Conservation (phyloP, 2,113 vertebrate genomes). For the Oenanthe oenanthe region DNA sequence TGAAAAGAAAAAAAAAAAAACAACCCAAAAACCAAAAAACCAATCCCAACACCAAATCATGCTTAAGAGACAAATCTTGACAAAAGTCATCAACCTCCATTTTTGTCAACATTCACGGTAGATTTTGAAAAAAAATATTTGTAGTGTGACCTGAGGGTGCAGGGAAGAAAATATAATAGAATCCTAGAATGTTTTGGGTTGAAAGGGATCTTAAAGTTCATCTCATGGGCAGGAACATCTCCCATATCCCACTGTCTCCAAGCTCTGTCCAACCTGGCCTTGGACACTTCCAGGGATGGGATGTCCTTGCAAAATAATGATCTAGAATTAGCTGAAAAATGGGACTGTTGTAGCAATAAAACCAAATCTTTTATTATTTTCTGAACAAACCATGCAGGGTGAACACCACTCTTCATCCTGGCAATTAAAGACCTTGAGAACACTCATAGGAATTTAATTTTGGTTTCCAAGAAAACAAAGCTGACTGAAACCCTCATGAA, state of each 20-base stretch:
- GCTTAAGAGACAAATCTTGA: neutral
- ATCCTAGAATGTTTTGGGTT: neutral
- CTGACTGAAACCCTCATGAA: neutral
- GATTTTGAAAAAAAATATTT: neutral
- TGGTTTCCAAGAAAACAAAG: neutral
- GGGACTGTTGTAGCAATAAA: neutral
- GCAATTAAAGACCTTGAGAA: neutral
- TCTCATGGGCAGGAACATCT: too few species aligned
- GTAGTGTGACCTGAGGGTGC: accelerated
- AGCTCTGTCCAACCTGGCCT: neutral
- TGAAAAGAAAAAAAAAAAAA: neutral
- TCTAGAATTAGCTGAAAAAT: neutral
- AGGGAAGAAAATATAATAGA: neutral
- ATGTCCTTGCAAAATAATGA: neutral
- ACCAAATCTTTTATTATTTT: neutral
- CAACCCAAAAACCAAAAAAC: neutral
- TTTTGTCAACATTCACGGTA: neutral
- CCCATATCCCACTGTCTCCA: neutral
- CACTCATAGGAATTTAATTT: neutral
- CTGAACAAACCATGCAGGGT: neutral
- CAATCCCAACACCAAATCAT: neutral
- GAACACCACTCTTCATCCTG: neutral
- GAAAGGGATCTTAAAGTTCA: neutral
- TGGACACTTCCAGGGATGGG: neutral
- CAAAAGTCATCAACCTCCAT: neutral